Evolutionary conservation across 1,140 invertebrate genomes (phyloP).

Genomic region (Heterodera schachtii): DNA sequence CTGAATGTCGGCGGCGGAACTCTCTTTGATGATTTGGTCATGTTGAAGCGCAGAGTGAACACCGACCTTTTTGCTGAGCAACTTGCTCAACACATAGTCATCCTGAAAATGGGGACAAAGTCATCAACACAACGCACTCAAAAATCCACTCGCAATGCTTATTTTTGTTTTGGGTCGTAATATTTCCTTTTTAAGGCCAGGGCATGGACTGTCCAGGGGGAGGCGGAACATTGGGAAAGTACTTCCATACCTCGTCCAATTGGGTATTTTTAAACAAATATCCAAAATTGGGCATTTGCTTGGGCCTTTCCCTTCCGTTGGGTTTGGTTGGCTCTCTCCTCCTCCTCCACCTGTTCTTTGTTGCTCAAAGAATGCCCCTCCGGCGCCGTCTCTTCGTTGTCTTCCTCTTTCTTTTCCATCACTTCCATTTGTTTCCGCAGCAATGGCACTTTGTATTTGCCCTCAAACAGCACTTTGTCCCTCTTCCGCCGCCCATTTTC

Average conservation of each 20-base stretch:
- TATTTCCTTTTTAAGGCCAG: too few species aligned
- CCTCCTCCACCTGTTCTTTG: constrained; percentile 32
- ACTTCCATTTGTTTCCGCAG: constrained; percentile 48
- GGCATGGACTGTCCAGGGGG: too few species aligned
- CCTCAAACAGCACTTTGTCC: constrained; percentile 47
- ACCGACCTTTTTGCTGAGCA: constrained; percentile 46
- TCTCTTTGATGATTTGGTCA: constrained; percentile 52
- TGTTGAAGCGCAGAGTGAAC: constrained; percentile 58
- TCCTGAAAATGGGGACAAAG: constrained; percentile 40
- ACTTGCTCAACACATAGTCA: constrained; percentile 57
- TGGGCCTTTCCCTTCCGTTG: too few species aligned
- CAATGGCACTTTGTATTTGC: constrained; percentile 54
- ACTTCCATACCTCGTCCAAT: too few species aligned
- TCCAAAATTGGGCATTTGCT: too few species aligned
- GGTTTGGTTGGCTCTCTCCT: constrained; percentile 12
- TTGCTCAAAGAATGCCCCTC: constrained; percentile 2
- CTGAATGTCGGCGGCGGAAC: constrained; percentile 44
- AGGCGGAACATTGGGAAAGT: too few species aligned
- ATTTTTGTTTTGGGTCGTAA: too few species aligned
- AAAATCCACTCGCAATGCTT: not conserved
- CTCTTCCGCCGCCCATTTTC: not conserved
- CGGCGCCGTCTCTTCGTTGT: constrained; percentile 18
- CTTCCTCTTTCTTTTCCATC: constrained; percentile 17
- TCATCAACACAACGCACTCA: not conserved
- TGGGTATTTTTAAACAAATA: too few species aligned